phyloP scores from a whole-genome alignment of 2,113 vertebrate species.

The Hystrix cristata region DNA sequence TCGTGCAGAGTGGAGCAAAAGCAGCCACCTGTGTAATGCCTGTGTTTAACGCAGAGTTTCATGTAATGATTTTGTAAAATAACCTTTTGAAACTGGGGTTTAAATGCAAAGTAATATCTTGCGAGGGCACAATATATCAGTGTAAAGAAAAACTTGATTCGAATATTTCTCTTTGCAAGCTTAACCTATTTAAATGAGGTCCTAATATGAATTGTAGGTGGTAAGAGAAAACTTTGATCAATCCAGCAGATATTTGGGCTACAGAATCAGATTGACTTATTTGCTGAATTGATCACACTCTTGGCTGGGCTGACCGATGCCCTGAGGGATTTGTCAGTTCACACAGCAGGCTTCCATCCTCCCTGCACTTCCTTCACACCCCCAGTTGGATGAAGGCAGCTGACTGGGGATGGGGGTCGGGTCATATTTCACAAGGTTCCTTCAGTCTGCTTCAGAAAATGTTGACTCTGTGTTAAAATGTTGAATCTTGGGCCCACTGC shows the following conservation, averaged over 20 bases:
- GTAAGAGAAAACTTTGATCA: not conserved
- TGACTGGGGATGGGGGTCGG: rapidly evolving
- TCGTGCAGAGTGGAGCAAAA: constrained; percentile 60
- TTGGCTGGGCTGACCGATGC: not conserved
- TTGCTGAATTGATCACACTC: not conserved
- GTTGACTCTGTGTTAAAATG: not conserved
- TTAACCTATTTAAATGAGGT: not conserved
- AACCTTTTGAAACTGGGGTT: constrained; percentile 57
- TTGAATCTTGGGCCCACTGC: not conserved
- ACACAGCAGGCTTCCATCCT: not conserved
- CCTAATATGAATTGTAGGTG: not conserved
- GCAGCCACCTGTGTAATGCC: constrained; percentile 59
- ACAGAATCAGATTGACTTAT: not conserved
- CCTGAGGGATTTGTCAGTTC: not conserved
- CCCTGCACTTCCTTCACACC: not conserved
- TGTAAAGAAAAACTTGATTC: constrained; percentile 51
- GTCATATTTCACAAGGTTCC: not conserved
- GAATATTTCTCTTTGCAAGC: not conserved
- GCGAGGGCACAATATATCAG: not conserved
- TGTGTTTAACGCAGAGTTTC: constrained; percentile 60
- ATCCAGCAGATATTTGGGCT: not conserved
- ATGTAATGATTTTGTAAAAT: constrained; percentile 69
- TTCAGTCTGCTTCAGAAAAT: not conserved
- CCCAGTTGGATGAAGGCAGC: not conserved
- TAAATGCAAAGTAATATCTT: constrained; percentile 45